phyloP scores from a whole-genome alignment of 2,888 invertebrate species.

The Tetragonisca angustula region DNA sequence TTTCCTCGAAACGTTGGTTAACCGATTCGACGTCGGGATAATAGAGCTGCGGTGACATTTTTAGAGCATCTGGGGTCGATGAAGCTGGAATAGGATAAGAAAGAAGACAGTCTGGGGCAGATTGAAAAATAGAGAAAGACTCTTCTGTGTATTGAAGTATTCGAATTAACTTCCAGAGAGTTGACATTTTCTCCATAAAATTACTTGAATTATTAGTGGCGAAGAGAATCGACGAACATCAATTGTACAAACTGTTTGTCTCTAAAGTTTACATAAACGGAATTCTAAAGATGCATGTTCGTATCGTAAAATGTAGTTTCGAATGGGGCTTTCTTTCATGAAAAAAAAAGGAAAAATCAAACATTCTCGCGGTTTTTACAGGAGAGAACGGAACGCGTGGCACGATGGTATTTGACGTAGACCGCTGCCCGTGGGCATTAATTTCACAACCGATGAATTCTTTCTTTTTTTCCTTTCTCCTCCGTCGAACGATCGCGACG shows the following conservation, averaged over 20 bases:
- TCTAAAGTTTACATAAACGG: too few relatives aligned
- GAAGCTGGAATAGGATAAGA: background rate
- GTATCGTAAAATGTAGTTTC: too few relatives aligned
- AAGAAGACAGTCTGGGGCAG: background rate
- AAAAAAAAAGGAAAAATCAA: background rate
- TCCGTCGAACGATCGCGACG: constrained; percentile 46
- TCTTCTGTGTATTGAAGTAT: too few relatives aligned
- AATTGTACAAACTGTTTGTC: too few relatives aligned
- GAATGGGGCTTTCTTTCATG: too few relatives aligned
- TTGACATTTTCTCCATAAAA: too few relatives aligned
- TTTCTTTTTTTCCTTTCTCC: constrained; percentile 9
- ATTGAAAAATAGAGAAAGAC: background rate
- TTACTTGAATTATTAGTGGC: too few relatives aligned
- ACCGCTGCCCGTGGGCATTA: constrained; percentile 34
- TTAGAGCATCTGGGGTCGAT: constrained; percentile 65
- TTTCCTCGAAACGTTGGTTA: constrained; percentile 32
- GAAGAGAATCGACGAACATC: too few relatives aligned
- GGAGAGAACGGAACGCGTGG: background rate
- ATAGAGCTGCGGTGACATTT: constrained; percentile 58
- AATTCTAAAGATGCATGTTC: too few relatives aligned
- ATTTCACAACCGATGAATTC: constrained; percentile 51
- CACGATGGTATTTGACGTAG: background rate
- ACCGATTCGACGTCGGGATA: constrained; percentile 57
- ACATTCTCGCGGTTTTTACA: background rate
- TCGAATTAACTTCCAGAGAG: background rate